Conservation (phyloP, 2,797 vertebrate species). For the Pangasius sanitwongsei region DNA sequence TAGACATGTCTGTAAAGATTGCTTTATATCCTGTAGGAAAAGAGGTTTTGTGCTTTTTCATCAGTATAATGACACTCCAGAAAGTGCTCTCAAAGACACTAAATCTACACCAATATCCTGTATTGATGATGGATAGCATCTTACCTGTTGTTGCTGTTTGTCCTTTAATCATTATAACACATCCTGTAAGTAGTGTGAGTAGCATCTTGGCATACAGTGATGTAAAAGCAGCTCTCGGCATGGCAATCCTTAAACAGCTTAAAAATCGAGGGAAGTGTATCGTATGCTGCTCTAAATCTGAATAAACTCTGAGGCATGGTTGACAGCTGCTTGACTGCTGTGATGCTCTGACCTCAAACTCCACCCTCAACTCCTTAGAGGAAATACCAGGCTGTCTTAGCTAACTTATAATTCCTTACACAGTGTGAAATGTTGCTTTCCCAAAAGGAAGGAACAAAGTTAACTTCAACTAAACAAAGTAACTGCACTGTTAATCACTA, state of each 20-base stretch:
- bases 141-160: slow-evolving; percentile 13
- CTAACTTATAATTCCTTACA: neutral
- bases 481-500: too few species aligned
- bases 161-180: neutral
- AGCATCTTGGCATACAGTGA: neutral
- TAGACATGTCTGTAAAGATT: too few species aligned
- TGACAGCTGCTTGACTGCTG: neutral
- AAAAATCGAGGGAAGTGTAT: neutral
- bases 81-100: neutral
- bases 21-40: too few species aligned
- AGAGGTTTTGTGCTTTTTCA: too few species aligned
- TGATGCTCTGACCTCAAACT: neutral
- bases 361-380: neutral
- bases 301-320: neutral
- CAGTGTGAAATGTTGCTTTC: neutral
- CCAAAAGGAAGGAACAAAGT: neutral
- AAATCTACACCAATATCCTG: neutral
- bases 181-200: slow-evolving; percentile 3
- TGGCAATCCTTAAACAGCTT: neutral
- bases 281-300: neutral
- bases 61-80: too few species aligned
- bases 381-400: neutral
- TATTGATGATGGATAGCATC: neutral
- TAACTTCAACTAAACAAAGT: too few species aligned
- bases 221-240: neutral